phyloP scores from a whole-genome alignment of 2,888 invertebrate species.

The Calliscelio sp. region DNA sequence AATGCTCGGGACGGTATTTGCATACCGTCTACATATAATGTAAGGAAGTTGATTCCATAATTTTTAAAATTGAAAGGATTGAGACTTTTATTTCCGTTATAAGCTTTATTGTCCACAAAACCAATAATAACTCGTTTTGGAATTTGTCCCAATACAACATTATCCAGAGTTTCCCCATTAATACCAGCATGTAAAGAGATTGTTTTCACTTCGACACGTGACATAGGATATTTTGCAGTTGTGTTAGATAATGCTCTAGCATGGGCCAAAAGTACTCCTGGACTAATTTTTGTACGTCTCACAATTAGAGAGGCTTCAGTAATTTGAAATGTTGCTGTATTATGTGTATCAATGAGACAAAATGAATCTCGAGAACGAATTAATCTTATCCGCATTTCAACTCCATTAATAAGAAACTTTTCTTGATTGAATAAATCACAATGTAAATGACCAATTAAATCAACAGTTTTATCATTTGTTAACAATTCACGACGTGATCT shows the following conservation, averaged over 20 bases:
- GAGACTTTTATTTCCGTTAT: conserved; percentile 61
- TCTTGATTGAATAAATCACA: conserved; percentile 75
- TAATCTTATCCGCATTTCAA: conserved; percentile 68
- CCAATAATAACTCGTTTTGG: conserved; percentile 80
- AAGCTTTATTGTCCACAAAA: conserved; percentile 76
- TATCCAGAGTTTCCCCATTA: conserved; percentile 78
- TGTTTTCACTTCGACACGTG: conserved; percentile 72
- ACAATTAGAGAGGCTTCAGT: conserved; percentile 69
- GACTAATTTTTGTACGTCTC: conserved; percentile 74
- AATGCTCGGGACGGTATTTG: conserved; percentile 71
- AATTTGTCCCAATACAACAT: conserved; percentile 78
- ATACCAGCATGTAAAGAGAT: conserved; percentile 73
- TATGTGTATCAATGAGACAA: conserved; percentile 43
- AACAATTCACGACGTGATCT: not conserved
- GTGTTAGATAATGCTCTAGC: conserved; percentile 68
- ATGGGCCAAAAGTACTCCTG: conserved; percentile 76
- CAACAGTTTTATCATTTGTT: not conserved
- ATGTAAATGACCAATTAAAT: conserved; percentile 69
- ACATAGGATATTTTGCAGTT: conserved; percentile 63
- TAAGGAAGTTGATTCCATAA: conserved; percentile 34
- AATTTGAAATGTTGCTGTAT: conserved; percentile 30
- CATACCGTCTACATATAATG: conserved; percentile 7
- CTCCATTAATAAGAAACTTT: conserved; percentile 74
- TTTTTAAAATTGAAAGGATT: conserved; percentile 73
- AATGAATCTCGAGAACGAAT: conserved; percentile 65